Evolutionary conservation across 1,140 invertebrate genomes (phyloP), one percentile per base, ranked within the genome.

Genomic region (Hycleus phaleratus): DNA sequence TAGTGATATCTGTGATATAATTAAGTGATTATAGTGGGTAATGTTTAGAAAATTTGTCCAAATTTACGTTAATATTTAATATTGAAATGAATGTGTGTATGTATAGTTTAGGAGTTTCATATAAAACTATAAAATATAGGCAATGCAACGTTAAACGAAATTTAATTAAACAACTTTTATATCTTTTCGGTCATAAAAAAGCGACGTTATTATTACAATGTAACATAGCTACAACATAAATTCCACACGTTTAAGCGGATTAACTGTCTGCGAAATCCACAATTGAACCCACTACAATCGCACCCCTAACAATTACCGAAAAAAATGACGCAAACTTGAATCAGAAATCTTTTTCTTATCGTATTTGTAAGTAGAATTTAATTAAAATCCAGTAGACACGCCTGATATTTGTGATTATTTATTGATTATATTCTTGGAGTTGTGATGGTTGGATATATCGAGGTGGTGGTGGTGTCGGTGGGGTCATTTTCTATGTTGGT

Each of bases 161-260:
- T 68, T 68, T 68, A 68, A 68, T 68, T 68, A 68, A 68, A 68
- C 67, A 65, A 68, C 63, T 68, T 68, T 68, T 67, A 68, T 68
- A 65, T 64, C 65, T 62, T 60, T 60, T 58, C 48, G 58, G 59
- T 60, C 61, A 65, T 68, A 68, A 68, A 68, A 18, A 68, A 67
- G 62, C 58, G 64, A 56, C 58, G 61, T 63, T 62, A 65, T 67
- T 65, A 68, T 67, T 67, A 68, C 67, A 68, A 68, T 68, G 67
- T 68, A 68, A 65, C 63, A 63, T 54, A 65, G 60, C 57, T 67
- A 62, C 60, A 65, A 63, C 64, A 65, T 65, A 61, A 65, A 65
- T 65, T 63, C 64, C 58, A 59, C 61, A 61, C 63, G 59, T 65
- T 65, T 65, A 56, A 58, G 46, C 51, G 44, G 44, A 42, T 55